Evolutionary conservation across 2,113 vertebrate species (phyloP).

Genomic region (Pholis gunnellus): DNA sequence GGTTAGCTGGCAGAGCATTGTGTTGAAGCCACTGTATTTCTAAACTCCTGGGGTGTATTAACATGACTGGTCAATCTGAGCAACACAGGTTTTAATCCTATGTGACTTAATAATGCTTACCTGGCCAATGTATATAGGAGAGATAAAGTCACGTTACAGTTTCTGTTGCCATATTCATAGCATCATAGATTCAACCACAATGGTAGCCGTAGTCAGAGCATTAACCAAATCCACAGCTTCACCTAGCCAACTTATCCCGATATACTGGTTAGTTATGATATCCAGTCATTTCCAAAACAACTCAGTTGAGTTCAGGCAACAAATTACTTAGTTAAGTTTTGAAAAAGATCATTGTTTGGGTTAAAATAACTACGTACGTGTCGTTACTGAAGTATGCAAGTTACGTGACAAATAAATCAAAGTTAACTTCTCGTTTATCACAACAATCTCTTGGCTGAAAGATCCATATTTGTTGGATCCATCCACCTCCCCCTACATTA

Average conservation of each 20-base stretch:
- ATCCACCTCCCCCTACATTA: neutral
- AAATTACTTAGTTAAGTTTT: too few species aligned
- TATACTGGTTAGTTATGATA: too few species aligned
- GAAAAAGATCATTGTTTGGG: neutral
- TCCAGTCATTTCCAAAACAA: too few species aligned
- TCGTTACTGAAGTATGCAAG: too few species aligned
- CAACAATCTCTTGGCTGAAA: too few species aligned
- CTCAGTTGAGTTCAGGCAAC: too few species aligned
- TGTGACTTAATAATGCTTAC: too few species aligned
- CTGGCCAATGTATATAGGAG: neutral
- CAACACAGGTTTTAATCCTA: neutral
- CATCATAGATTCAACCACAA: neutral
- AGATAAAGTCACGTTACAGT: neutral
- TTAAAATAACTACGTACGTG: too few species aligned
- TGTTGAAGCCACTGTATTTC: neutral
- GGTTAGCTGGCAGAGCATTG: neutral
- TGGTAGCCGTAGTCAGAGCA: neutral
- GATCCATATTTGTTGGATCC: too few species aligned
- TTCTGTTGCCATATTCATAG: neutral
- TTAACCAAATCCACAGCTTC: neutral
- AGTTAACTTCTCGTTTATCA: too few species aligned
- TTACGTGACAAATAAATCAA: too few species aligned
- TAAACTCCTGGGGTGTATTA: neutral
- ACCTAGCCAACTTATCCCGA: too few species aligned
- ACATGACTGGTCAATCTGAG: neutral